Conservation (phyloP, 2,797 vertebrate species). For the Lutjanus argentimaculatus region DNA sequence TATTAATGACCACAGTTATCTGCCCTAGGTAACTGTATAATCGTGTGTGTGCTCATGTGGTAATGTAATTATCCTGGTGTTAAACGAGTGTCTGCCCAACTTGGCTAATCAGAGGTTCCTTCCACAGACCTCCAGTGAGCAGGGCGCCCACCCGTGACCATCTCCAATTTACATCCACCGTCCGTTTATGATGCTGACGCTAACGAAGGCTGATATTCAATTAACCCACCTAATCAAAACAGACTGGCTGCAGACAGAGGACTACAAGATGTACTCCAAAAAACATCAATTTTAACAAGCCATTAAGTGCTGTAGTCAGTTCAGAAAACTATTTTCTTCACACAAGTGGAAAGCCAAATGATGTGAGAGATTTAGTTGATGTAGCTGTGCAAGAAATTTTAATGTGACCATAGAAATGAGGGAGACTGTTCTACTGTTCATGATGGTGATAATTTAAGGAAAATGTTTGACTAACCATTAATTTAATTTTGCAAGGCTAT, state of each 20-base stretch:
- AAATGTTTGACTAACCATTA: background rate
- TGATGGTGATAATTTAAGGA: slow-evolving; percentile 9
- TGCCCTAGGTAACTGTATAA: slow-evolving; percentile 39
- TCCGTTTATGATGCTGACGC: slow-evolving; percentile 55
- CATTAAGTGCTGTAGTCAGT: slow-evolving; percentile 11
- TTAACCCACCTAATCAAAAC: slow-evolving; percentile 63
- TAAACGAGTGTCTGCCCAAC: slow-evolving; percentile 54
- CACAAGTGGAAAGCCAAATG: slow-evolving; percentile 18
- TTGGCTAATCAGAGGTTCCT: slow-evolving; percentile 63
- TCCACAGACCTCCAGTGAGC: slow-evolving; percentile 49
- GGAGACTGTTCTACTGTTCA: background rate
- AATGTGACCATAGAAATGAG: background rate
- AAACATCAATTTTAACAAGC: slow-evolving; percentile 30
- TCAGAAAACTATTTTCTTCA: slow-evolving; percentile 10
- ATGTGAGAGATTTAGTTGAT: background rate
- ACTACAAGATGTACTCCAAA: slow-evolving; percentile 15
- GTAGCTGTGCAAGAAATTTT: background rate
- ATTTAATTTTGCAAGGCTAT: slow-evolving; percentile 7
- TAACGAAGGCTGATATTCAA: slow-evolving; percentile 65
- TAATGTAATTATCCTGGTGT: slow-evolving; percentile 72
- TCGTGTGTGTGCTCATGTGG: slow-evolving; percentile 38
- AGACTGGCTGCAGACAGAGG: slow-evolving; percentile 34
- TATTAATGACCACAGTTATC: slow-evolving; percentile 21
- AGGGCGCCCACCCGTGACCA: slow-evolving; percentile 62
- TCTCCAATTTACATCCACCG: slow-evolving; percentile 63